Percentiles rank a stretch among this genome's conserved stretches.
These are phyloP conservation scores for Rutilus rutilus DNA, from an alignment of 2,113 vertebrate species.

Conservation along the genomic window DNA sequence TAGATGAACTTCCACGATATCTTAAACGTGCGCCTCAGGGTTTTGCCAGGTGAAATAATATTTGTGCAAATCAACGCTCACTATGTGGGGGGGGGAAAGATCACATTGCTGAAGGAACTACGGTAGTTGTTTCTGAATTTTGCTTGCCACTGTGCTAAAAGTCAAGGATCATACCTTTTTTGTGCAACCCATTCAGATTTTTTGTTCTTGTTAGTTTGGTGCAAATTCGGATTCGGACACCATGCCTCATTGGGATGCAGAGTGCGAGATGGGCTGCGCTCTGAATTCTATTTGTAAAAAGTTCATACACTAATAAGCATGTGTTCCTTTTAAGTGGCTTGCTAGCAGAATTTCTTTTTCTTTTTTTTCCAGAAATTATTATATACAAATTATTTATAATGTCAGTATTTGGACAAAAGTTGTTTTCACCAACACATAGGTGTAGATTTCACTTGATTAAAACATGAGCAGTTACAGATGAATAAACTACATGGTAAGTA, in stretches of 20 bases:
- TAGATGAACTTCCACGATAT: slow-evolving; percentile 57
- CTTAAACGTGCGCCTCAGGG: slow-evolving; percentile 67
- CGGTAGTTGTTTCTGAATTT: slow-evolving; percentile 9
- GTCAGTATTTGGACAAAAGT: background rate
- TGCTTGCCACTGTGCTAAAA: slow-evolving; percentile 40
- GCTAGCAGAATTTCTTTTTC: slow-evolving; percentile 3
- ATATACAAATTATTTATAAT: slow-evolving; percentile 5
- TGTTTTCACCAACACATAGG: background rate
- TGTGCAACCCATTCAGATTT: slow-evolving; percentile 13
- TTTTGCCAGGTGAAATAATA: slow-evolving; percentile 54
- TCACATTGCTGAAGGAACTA: slow-evolving; percentile 10
- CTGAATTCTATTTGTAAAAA: background rate
- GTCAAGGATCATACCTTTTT: background rate
- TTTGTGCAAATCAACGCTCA: slow-evolving; percentile 33
- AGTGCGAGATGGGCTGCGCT: background rate
- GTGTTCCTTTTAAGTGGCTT: background rate
- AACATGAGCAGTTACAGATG: background rate
- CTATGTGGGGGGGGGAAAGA: background rate
- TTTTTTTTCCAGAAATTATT: background rate
- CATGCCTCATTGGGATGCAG: background rate
- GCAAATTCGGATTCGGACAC: background rate
- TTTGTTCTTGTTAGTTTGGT: background rate
- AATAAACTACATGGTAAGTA: background rate
- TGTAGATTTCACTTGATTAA: background rate
- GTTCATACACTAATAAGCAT: background rate